Conservation (phyloP, 1,140 invertebrate genomes). For the Gonioctena quinquepunctata region DNA sequence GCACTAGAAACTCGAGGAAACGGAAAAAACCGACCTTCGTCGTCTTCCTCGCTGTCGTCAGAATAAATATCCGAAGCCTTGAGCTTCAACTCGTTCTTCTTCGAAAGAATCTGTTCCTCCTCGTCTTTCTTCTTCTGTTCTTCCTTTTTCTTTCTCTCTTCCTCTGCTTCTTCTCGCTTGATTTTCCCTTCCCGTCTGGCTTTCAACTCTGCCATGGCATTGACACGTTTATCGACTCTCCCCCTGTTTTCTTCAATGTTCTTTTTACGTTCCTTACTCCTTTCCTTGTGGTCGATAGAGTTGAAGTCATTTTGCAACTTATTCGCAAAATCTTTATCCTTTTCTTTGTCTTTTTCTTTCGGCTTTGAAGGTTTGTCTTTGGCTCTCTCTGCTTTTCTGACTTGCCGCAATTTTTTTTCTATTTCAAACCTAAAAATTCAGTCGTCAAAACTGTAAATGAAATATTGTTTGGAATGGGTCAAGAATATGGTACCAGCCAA, state of each 20-base stretch:
- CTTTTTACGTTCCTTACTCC: slow-evolving; percentile 88
- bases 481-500: too few species aligned
- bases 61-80: slow-evolving; percentile 96
- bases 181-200: slow-evolving; percentile 80
- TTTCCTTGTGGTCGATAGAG: slow-evolving; percentile 73
- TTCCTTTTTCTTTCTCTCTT: slow-evolving; percentile 58
- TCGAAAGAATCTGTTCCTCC: slow-evolving; percentile 62
- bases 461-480: too few species aligned
- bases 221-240: slow-evolving; percentile 76
- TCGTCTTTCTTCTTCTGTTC: slow-evolving; percentile 64
- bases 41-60: slow-evolving; percentile 80
- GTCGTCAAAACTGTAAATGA: too few species aligned
- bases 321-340: slow-evolving; percentile 62
- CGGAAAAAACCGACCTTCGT: slow-evolving; percentile 6
- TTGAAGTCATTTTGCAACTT: slow-evolving; percentile 52
- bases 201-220: slow-evolving; percentile 89
- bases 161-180: slow-evolving; percentile 61
- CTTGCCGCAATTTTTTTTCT: slow-evolving; percentile 88
- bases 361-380: slow-evolving; percentile 60
- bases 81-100: slow-evolving; percentile 65
- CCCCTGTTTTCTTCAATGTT: slow-evolving; percentile 86
- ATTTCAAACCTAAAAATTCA: slow-evolving; percentile 87
- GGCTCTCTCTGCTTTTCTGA: slow-evolving; percentile 79
- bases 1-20: background rate
- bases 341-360: slow-evolving; percentile 62